These are phyloP conservation scores for Dendrocincla fuliginosa DNA, from an alignment of 2,797 vertebrate genomes.

Conservation along the genomic window DNA sequence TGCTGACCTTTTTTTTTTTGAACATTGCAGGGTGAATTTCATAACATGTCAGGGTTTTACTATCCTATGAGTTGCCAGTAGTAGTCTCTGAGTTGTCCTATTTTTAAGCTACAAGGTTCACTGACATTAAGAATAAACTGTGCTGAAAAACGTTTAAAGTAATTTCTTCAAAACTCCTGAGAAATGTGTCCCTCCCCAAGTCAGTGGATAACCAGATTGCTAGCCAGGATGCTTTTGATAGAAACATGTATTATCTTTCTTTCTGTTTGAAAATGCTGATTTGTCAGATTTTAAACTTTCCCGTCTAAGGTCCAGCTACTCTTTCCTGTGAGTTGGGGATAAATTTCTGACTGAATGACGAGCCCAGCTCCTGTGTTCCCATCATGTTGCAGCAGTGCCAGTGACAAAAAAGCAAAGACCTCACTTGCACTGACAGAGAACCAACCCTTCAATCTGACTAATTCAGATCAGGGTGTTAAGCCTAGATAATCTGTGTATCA, in stretches of 20 bases:
- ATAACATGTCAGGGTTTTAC: constrained; percentile 26
- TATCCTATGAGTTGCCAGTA: neutral
- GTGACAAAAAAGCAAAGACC: neutral
- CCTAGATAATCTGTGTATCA: neutral
- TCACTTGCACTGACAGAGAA: neutral
- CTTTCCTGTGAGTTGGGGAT: neutral
- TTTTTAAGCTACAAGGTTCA: neutral
- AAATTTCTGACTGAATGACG: neutral
- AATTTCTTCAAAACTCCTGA: neutral
- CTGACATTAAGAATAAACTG: neutral
- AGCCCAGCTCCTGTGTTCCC: neutral
- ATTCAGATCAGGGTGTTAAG: neutral
- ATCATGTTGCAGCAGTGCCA: neutral
- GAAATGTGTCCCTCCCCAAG: neutral
- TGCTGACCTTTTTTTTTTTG: constrained; percentile 48
- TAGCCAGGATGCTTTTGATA: neutral
- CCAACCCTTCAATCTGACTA: neutral
- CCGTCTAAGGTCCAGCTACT: neutral
- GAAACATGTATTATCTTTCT: too few species aligned
- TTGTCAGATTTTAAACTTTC: neutral
- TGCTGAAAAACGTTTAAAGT: neutral
- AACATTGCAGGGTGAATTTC: constrained; percentile 45
- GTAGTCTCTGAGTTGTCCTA: neutral
- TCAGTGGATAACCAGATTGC: neutral
- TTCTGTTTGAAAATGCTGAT: neutral